A percentile compares a stretch with the other conserved stretches of the same genome.
Evolutionary conservation across 1,140 invertebrate species (phyloP).

Genomic region (Melanaphis sacchari): DNA sequence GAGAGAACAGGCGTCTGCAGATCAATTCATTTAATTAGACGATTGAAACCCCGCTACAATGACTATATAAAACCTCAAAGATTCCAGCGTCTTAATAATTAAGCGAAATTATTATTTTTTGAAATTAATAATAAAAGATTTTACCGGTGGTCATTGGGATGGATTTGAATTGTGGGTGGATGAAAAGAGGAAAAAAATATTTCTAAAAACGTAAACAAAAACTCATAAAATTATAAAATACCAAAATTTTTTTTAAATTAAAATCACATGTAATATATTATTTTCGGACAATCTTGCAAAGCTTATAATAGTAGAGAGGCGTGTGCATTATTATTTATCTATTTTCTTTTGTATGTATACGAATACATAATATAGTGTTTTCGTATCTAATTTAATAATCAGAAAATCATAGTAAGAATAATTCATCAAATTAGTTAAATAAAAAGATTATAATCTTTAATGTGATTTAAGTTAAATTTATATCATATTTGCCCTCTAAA

Average conservation of each 20-base stretch:
- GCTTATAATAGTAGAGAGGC: neutral
- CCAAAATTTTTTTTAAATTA: neutral
- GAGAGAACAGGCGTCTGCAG: neutral
- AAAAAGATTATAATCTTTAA: neutral
- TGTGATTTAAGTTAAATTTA: neutral
- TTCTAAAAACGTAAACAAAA: neutral
- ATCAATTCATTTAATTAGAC: neutral
- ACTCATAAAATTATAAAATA: neutral
- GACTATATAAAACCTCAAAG: neutral
- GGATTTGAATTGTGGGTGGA: neutral
- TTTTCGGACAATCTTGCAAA: neutral
- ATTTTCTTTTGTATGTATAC: neutral
- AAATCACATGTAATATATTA: neutral
- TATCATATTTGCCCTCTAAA: neutral
- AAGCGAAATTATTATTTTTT: neutral
- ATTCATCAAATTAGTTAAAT: neutral
- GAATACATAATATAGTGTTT: neutral
- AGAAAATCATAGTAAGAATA: neutral
- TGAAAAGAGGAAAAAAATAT: neutral
- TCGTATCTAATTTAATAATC: neutral
- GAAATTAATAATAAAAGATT: neutral
- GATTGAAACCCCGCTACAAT: neutral
- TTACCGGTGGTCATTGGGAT: neutral
- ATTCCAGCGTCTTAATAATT: neutral
- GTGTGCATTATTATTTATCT: neutral